phyloP scores from a whole-genome alignment of 1,140 invertebrate genomes.

The Habropoda laboriosa region DNA sequence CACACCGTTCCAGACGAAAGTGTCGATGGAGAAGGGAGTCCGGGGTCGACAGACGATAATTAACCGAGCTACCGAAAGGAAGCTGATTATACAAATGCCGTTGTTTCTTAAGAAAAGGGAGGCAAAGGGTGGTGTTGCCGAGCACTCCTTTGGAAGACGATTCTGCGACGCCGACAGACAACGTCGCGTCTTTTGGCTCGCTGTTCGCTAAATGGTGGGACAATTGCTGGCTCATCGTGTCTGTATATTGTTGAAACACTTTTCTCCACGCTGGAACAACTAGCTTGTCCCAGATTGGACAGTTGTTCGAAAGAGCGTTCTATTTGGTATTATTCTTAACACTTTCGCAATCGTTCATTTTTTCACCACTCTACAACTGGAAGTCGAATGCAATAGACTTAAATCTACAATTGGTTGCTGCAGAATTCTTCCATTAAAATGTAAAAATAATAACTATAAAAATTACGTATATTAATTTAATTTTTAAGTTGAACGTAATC shows the following conservation, averaged over 20 bases:
- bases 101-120: constrained; percentile 21
- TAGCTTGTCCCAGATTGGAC: no score
- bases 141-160: constrained; percentile 61
- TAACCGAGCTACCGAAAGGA: constrained; percentile 37
- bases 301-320: no score
- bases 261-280: neutral
- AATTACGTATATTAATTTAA: no score
- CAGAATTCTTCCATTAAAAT: no score
- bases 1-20: neutral
- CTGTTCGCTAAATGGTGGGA: neutral
- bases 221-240: neutral
- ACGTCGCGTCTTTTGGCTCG: constrained; percentile 55
- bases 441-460: no score
- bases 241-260: constrained; percentile 14
- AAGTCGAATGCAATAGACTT: no score
- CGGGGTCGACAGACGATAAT: constrained; percentile 45
- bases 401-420: no score
- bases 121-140: neutral
- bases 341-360: no score
- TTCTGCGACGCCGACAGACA: constrained; percentile 72
- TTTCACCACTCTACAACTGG: no score
- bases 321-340: no score
- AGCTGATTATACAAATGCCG: constrained; percentile 41
- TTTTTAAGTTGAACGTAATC: no score
- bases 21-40: neutral